phyloP scores from a whole-genome alignment of 2,888 invertebrate genomes.

The Cordylochernes scorpioides region DNA sequence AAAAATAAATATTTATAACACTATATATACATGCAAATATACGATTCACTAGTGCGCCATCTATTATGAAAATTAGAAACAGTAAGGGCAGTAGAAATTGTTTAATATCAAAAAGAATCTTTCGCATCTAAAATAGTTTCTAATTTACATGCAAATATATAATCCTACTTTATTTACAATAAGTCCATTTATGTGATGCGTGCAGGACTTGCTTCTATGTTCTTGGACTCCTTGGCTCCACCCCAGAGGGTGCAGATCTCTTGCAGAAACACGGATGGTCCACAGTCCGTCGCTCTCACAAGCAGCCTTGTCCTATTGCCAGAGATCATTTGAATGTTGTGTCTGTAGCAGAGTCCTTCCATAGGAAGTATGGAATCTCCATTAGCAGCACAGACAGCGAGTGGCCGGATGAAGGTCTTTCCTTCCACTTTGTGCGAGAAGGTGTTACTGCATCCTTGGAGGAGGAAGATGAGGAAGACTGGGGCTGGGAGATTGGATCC shows the following conservation, averaged over 20 bases:
- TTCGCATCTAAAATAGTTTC: too few species aligned
- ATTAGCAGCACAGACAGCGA: conserved; percentile 12
- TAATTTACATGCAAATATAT: too few species aligned
- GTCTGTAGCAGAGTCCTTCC: conserved; percentile 3
- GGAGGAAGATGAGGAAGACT: conserved; percentile 2
- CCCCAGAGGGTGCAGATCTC: conserved; percentile 50
- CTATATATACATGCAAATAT: too few species aligned
- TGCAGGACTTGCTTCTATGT: conserved; percentile 65
- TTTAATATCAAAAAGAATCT: too few species aligned
- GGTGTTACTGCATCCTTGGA: conserved; percentile 4
- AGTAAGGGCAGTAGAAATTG: too few species aligned
- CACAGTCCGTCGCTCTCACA: conserved; percentile 40
- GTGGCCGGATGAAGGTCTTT: conserved; percentile 5
- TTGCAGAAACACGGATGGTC: conserved; percentile 37
- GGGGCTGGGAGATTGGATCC: background rate
- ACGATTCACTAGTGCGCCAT: too few species aligned
- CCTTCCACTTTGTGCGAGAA: conserved; percentile 6
- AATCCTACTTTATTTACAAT: too few species aligned
- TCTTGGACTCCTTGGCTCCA: conserved; percentile 56
- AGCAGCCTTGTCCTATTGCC: conserved; percentile 46
- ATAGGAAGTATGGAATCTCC: conserved; percentile 10
- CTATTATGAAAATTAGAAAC: too few species aligned
- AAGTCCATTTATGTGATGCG: too few species aligned
- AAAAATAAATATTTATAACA: too few species aligned
- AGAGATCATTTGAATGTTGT: conserved; percentile 28